Percentiles rank a stretch among this genome's conserved stretches.
Evolutionary conservation across 2,888 invertebrate genomes (phyloP).

Genomic region (Phengaris alcon): DNA sequence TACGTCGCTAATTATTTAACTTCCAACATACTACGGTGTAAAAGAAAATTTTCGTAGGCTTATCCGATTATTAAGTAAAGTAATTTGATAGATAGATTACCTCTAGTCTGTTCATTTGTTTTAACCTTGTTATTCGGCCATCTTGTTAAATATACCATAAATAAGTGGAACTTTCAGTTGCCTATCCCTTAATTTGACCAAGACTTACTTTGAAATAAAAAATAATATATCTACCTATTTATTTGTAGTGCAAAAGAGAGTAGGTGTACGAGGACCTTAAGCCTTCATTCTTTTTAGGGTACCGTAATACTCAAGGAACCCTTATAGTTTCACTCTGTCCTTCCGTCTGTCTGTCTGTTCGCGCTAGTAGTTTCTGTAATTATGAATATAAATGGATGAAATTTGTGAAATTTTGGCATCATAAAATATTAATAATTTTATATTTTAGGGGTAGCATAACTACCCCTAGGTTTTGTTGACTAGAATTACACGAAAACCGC

Average conservation of each 20-base stretch:
- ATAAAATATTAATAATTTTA: no score
- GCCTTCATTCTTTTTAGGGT: no score
- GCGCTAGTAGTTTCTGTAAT: no score
- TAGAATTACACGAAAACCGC: no score
- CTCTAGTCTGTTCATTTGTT: background rate
- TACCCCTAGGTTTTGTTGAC: no score
- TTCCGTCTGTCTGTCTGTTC: no score
- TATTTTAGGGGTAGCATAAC: no score
- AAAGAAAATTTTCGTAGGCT: background rate
- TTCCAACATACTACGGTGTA: background rate
- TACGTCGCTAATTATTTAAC: background rate
- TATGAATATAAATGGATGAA: no score
- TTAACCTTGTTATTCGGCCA: slow-evolving; percentile 8
- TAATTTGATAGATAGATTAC: slow-evolving; percentile 16
- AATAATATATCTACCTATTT: background rate
- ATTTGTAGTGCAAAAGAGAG: background rate
- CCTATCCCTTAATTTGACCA: background rate
- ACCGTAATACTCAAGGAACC: no score
- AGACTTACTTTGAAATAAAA: background rate
- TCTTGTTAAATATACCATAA: background rate
- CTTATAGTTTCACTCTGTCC: no score
- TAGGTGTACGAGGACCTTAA: background rate
- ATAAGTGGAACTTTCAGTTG: background rate
- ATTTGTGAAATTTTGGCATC: no score
- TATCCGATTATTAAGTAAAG: slow-evolving; percentile 9